A percentile compares a stretch with the other conserved stretches of the same genome.
phyloP scores from a whole-genome alignment of 1,140 invertebrate species.

The Streblospio benedicti region DNA sequence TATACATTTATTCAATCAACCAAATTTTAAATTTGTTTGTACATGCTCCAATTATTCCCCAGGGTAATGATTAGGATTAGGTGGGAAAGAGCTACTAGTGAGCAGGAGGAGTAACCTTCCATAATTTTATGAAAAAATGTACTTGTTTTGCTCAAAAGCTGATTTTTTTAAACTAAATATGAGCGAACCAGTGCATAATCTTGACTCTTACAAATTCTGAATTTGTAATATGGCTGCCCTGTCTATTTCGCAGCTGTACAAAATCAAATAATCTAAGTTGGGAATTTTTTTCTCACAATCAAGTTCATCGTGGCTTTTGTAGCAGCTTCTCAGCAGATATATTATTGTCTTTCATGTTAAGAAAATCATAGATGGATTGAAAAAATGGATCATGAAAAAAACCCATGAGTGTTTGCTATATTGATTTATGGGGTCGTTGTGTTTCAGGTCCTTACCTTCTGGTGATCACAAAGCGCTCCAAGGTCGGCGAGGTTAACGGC shows the following conservation, averaged over 20 bases:
- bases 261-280: no score
- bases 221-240: no score
- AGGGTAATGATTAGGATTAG: neutral
- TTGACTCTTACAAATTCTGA: no score
- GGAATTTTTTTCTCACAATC: no score
- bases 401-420: neutral
- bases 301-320: no score
- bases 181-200: no score
- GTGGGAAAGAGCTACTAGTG: no score
- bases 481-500: conserved; percentile 75
- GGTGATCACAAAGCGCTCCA: conserved; percentile 74
- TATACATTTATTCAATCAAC: neutral
- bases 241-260: no score
- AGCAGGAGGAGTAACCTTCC: no score
- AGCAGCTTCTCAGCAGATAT: no score
- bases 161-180: neutral
- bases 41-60: neutral
- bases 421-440: neutral
- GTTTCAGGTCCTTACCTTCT: conserved; percentile 70
- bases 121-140: conserved; percentile 1
- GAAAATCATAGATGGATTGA: neutral
- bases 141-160: neutral
- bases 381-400: neutral
- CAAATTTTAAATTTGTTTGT: neutral
- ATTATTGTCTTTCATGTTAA: no score